phyloP scores from a whole-genome alignment of 2,113 vertebrate genomes.

The Mus musculus region DNA sequence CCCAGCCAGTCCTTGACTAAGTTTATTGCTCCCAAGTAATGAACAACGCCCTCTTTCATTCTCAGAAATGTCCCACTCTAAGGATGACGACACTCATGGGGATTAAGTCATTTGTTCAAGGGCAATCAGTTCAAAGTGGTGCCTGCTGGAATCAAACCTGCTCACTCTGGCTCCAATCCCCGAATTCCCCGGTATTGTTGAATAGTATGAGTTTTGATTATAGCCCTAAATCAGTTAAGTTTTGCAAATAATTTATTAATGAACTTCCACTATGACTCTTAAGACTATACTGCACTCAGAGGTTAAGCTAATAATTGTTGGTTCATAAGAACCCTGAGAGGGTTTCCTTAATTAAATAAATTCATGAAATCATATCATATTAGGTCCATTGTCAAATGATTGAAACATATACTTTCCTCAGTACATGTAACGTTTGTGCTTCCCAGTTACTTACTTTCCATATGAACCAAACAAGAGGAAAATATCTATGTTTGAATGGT shows the following conservation, averaged over 20 bases:
- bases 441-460: slow-evolving; percentile 43
- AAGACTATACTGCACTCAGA: not conserved
- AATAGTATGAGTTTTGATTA: slow-evolving; percentile 7
- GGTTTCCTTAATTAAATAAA: slow-evolving; percentile 39
- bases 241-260: slow-evolving; percentile 52
- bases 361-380: not conserved
- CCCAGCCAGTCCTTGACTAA: not conserved
- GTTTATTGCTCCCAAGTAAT: slow-evolving; percentile 1
- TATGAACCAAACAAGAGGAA: slow-evolving; percentile 62
- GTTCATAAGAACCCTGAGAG: not conserved
- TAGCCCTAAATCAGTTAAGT: not conserved
- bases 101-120: slow-evolving; percentile 39
- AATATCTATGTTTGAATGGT: slow-evolving; percentile 3
- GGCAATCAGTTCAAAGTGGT: not conserved
- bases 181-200: not conserved
- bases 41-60: slow-evolving; percentile 17
- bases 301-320: slow-evolving; percentile 40
- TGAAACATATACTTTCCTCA: slow-evolving; percentile 13
- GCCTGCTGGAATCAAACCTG: not conserved
- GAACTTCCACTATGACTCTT: slow-evolving; percentile 38
- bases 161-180: not conserved
- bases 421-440: not conserved
- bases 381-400: slow-evolving; percentile 22
- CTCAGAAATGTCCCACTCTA: not conserved
- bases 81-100: not conserved